Conservation (phyloP, 2,888 invertebrate species). For the Ornithoptera priamus region DNA sequence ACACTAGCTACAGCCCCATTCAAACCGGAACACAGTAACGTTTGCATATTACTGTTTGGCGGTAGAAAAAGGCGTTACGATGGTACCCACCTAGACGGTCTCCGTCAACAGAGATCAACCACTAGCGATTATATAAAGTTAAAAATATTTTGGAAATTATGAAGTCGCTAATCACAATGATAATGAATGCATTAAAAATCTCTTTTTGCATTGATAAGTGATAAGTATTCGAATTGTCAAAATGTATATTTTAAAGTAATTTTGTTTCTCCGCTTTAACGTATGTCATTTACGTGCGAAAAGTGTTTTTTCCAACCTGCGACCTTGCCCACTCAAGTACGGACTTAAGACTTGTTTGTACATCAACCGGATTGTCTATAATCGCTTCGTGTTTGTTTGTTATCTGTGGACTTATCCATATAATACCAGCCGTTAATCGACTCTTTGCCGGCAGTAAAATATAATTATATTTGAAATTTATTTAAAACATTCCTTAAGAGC, state of each 20-base stretch:
- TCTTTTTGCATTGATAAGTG: not conserved
- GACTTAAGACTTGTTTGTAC: conserved; percentile 24
- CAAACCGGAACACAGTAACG: too few species aligned
- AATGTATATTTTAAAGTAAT: not conserved
- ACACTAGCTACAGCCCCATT: too few species aligned
- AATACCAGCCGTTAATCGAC: not conserved
- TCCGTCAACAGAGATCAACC: too few species aligned
- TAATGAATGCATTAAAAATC: not conserved
- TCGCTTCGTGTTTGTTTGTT: conserved; percentile 1
- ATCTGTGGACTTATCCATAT: conserved; percentile 2
- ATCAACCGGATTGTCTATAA: conserved; percentile 6
- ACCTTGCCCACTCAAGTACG: conserved; percentile 7
- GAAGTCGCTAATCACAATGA: too few species aligned
- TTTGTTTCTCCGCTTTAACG: conserved; percentile 7
- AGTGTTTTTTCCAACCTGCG: not conserved
- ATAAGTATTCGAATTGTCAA: not conserved
- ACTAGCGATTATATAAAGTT: too few species aligned
- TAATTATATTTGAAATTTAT: too few species aligned
- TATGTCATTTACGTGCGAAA: conserved; percentile 11
- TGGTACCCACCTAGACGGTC: too few species aligned
- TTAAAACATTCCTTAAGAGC: too few species aligned
- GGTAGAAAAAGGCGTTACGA: too few species aligned
- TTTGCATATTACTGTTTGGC: too few species aligned
- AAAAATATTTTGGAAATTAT: too few species aligned
- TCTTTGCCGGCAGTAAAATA: too few species aligned